phyloP scores from a whole-genome alignment of 2,113 vertebrate species.

The Mobula hypostoma region DNA sequence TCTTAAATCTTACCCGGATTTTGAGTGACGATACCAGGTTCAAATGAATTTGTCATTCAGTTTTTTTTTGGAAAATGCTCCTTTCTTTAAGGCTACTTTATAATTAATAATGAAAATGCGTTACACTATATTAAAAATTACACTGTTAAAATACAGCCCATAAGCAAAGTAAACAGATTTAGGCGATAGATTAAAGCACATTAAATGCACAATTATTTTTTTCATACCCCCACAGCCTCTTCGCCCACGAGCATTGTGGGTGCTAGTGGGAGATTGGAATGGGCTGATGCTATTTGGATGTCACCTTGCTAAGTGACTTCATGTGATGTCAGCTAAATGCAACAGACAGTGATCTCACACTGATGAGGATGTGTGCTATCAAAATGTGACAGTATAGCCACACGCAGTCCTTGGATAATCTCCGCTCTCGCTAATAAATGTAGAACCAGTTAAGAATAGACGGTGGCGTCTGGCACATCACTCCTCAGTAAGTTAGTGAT shows the following conservation, averaged over 20 bases:
- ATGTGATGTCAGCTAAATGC: constrained; percentile 81
- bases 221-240: constrained; percentile 48
- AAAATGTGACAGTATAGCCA: constrained; percentile 77
- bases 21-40: background rate
- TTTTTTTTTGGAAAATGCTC: background rate
- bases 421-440: constrained; percentile 57
- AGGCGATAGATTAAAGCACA: constrained; percentile 20
- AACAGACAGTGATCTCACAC: constrained; percentile 72
- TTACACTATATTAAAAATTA: too few relatives aligned
- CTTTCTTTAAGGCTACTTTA: background rate
- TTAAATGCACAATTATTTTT: constrained; percentile 38
- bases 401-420: constrained; percentile 65
- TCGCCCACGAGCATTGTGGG: constrained; percentile 48
- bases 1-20: constrained; percentile 3
- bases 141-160: background rate
- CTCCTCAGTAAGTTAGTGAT: constrained; percentile 46
- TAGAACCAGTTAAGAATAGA: constrained; percentile 32
- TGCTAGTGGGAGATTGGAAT: constrained; percentile 47
- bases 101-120: background rate
- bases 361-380: constrained; percentile 72
- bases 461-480: constrained; percentile 28
- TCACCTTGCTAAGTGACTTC: constrained; percentile 74
- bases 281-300: constrained; percentile 59
- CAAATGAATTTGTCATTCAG: background rate
- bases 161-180: constrained; percentile 9